Evolutionary conservation across 2,113 vertebrate species (phyloP).

Genomic region (Sceloporus tristichus): DNA sequence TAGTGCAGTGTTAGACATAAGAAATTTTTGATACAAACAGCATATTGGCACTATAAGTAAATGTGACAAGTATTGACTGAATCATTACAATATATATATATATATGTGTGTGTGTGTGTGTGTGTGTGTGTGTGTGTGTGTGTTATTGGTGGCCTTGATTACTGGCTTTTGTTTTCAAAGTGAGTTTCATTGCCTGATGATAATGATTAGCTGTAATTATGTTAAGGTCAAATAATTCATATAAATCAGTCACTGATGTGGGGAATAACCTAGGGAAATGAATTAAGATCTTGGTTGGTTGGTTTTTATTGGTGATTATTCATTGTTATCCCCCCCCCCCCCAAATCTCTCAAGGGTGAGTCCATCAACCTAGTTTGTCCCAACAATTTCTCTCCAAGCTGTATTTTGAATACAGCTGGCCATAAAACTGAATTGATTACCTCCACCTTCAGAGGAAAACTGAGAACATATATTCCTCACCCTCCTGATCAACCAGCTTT

Average conservation of each 20-base stretch:
- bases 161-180: constrained; percentile 48
- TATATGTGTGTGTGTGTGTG: no score
- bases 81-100: neutral
- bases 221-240: constrained; percentile 46
- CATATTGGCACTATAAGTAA: constrained; percentile 44
- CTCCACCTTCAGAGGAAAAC: neutral
- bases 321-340: constrained; percentile 46
- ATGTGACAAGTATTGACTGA: constrained; percentile 36
- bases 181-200: constrained; percentile 55
- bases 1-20: neutral
- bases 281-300: constrained; percentile 13
- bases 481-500: neutral
- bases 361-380: constrained; percentile 29
- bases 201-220: constrained; percentile 38
- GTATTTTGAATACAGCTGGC: neutral
- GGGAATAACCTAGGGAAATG: constrained; percentile 43
- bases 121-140: no score
- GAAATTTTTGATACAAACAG: constrained; percentile 14
- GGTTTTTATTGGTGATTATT: constrained; percentile 48
- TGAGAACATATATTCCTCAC: neutral
- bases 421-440: constrained; percentile 4
- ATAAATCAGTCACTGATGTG: constrained; percentile 52
- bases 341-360: constrained; percentile 35
- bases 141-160: constrained; percentile 27
- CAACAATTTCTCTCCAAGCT: constrained; percentile 3